Evolutionary conservation across 1,140 invertebrate genomes (phyloP).

Genomic region (Lanistes nyassanus): DNA sequence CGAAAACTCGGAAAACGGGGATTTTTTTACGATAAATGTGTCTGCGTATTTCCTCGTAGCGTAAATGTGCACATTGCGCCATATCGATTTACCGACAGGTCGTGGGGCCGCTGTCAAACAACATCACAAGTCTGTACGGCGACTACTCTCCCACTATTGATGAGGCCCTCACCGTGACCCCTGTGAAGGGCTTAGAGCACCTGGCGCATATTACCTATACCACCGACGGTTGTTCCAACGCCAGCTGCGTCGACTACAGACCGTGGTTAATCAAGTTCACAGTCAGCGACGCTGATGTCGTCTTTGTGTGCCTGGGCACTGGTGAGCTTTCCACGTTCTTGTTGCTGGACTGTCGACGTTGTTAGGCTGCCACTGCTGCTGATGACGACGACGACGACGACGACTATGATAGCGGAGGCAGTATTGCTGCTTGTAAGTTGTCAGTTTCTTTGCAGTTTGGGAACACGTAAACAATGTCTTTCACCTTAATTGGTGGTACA

Average conservation of each 20-base stretch:
- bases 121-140: constrained; percentile 44
- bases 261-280: constrained; percentile 20
- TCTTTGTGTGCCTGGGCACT: constrained; percentile 56
- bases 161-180: constrained; percentile 37
- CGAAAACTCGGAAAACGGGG: neutral
- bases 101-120: constrained; percentile 56
- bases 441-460: too few species aligned
- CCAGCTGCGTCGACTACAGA: constrained; percentile 41
- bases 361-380: neutral
- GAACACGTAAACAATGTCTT: too few species aligned
- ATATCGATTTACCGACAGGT: constrained; percentile 27
- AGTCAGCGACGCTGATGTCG: constrained; percentile 36
- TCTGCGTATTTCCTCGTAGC: neutral
- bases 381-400: neutral
- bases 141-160: constrained; percentile 37
- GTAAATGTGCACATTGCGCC: neutral
- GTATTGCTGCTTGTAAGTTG: neutral
- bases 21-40: neutral
- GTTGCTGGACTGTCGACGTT: too few species aligned
- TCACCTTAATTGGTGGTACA: too few species aligned
- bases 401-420: neutral
- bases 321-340: constrained; percentile 29
- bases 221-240: constrained; percentile 43
- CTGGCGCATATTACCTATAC: constrained; percentile 25
- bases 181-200: constrained; percentile 33